Evolutionary conservation across 2,113 vertebrate species (phyloP).

Genomic region (Octodon degus): DNA sequence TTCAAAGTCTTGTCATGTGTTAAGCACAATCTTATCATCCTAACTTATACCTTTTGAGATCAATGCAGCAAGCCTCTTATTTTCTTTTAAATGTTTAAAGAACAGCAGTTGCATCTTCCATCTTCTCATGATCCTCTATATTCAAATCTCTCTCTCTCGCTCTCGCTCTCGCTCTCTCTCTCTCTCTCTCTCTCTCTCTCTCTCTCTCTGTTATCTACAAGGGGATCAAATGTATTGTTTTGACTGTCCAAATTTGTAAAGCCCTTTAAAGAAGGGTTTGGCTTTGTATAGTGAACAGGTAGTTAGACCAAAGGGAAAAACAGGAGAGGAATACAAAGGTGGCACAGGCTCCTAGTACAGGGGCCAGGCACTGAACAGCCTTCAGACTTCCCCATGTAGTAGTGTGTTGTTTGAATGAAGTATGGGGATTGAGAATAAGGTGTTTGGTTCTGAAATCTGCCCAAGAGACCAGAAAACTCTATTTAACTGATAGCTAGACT

Average conservation of each 20-base stretch:
- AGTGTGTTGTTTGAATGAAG: too few relatives aligned
- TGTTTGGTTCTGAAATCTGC: slow-evolving; percentile 2
- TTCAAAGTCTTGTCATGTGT: background rate
- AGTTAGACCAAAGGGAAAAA: background rate
- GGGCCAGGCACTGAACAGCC: background rate
- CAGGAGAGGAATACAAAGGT: background rate
- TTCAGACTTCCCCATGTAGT: background rate
- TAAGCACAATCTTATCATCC: background rate
- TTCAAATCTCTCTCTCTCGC: background rate
- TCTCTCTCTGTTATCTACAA: too few relatives aligned
- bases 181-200: background rate
- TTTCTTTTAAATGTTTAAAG: slow-evolving; percentile 25
- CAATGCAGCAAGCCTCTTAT: background rate
- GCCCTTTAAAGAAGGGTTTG: background rate
- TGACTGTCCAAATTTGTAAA: background rate
- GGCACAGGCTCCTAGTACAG: background rate
- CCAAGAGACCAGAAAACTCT: background rate
- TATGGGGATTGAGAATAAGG: background rate
- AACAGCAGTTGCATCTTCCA: background rate
- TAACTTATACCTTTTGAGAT: background rate
- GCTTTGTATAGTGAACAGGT: background rate
- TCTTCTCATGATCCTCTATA: background rate
- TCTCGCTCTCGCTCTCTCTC: background rate
- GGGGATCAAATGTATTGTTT: background rate
- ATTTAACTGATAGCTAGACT: slow-evolving; percentile 13